Evolutionary conservation across 2,797 vertebrate species (phyloP).

Genomic region (Sandelia bainsii): DNA sequence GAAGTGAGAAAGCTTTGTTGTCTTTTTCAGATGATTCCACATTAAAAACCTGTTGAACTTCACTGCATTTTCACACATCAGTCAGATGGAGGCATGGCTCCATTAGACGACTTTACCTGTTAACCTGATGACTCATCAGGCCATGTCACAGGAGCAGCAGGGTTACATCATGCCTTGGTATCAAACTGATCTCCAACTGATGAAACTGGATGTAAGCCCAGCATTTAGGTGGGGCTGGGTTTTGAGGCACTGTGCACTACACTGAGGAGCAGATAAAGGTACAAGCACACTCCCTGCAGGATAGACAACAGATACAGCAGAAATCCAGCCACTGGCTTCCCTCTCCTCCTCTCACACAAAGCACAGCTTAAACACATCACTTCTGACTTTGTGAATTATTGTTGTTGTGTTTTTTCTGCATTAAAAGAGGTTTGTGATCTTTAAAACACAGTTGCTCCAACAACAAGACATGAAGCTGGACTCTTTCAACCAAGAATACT

Average conservation of each 20-base stretch:
- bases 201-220: slow-evolving; percentile 18
- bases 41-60: too few relatives aligned
- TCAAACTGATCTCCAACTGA: slow-evolving; percentile 4
- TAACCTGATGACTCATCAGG: not conserved
- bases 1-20: too few relatives aligned
- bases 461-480: too few relatives aligned
- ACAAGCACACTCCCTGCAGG: slow-evolving; percentile 27
- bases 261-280: not conserved
- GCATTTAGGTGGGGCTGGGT: not conserved
- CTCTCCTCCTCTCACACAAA: not conserved
- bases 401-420: too few relatives aligned
- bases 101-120: not conserved
- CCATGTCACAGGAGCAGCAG: not conserved
- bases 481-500: too few relatives aligned
- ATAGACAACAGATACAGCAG: slow-evolving; percentile 1
- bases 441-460: too few relatives aligned
- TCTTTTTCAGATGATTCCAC: too few relatives aligned
- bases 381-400: too few relatives aligned
- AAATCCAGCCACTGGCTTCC: not conserved
- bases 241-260: not conserved
- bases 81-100: too few relatives aligned
- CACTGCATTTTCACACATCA: too few relatives aligned
- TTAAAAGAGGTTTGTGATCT: too few relatives aligned
- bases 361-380: not conserved
- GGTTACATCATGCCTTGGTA: not conserved